Evolutionary conservation across 2,888 invertebrate genomes (phyloP).

Genomic region (Thysanoteuthis rhombus): DNA sequence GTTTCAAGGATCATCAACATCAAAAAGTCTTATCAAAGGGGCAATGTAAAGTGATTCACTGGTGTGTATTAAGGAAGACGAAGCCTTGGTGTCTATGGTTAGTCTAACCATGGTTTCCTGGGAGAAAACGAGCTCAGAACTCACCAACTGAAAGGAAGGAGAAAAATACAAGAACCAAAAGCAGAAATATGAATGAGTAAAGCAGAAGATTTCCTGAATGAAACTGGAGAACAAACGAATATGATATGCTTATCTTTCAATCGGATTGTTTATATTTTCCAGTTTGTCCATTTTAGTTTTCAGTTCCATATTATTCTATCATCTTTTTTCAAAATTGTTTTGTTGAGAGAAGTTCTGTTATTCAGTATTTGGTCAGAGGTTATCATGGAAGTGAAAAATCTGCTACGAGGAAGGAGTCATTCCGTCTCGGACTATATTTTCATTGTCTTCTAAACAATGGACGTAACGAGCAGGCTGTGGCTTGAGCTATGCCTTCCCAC

Average conservation of each 20-base stretch:
- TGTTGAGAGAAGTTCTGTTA: not conserved
- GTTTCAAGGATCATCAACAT: too few relatives aligned
- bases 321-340: not conserved
- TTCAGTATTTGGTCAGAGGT: not conserved
- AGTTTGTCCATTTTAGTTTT: not conserved
- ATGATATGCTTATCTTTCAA: not conserved
- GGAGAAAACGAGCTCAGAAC: too few relatives aligned
- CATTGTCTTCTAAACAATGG: not conserved
- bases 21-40: too few relatives aligned
- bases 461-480: not conserved
- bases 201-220: not conserved
- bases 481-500: not conserved
- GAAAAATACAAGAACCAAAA: not conserved
- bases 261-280: not conserved
- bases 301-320: not conserved
- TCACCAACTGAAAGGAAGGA: too few relatives aligned
- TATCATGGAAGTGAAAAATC: conserved; percentile 12
- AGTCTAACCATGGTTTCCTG: too few relatives aligned
- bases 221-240: not conserved
- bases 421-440: not conserved
- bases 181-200: not conserved
- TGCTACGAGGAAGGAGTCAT: not conserved
- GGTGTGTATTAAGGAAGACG: too few relatives aligned
- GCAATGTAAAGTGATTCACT: too few relatives aligned
- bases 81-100: too few relatives aligned